Evolutionary conservation across 2,888 invertebrate species (phyloP).

Genomic region (Eilema caniola): DNA sequence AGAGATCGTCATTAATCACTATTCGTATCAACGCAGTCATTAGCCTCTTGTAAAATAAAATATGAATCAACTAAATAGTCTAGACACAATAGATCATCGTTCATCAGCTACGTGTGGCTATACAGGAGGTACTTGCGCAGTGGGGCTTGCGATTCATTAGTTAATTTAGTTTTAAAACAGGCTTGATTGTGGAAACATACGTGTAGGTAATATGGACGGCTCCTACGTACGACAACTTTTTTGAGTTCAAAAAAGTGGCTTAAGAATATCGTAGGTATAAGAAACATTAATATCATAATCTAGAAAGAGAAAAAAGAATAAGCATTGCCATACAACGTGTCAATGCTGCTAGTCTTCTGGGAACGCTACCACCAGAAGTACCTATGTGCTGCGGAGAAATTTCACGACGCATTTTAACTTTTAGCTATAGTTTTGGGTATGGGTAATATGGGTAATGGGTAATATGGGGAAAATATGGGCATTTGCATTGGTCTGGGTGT

Average conservation of each 20-base stretch:
- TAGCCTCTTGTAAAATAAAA: background rate
- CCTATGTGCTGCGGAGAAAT: too few relatives aligned
- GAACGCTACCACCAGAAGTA: too few relatives aligned
- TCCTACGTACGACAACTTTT: background rate
- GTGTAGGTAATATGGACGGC: background rate
- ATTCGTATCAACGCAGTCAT: background rate
- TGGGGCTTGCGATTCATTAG: background rate
- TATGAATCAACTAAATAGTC: background rate
- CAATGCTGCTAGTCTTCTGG: too few relatives aligned
- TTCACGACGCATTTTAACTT: too few relatives aligned
- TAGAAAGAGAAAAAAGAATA: too few relatives aligned
- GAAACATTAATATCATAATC: too few relatives aligned
- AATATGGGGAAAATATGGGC: too few relatives aligned
- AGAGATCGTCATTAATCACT: background rate
- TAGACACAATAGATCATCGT: background rate
- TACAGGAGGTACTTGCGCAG: background rate
- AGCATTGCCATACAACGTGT: too few relatives aligned
- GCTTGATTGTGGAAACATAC: background rate
- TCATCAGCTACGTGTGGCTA: background rate
- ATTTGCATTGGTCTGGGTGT: too few relatives aligned
- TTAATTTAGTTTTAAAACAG: background rate
- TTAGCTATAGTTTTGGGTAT: too few relatives aligned
- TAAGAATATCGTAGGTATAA: too few relatives aligned
- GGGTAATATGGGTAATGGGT: too few relatives aligned
- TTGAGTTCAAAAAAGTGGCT: background rate